Percentiles rank a stretch among this genome's conserved stretches.
Evolutionary conservation across 2,888 invertebrate genomes (phyloP).

Genomic region (Neoitamus cyanurus): DNA sequence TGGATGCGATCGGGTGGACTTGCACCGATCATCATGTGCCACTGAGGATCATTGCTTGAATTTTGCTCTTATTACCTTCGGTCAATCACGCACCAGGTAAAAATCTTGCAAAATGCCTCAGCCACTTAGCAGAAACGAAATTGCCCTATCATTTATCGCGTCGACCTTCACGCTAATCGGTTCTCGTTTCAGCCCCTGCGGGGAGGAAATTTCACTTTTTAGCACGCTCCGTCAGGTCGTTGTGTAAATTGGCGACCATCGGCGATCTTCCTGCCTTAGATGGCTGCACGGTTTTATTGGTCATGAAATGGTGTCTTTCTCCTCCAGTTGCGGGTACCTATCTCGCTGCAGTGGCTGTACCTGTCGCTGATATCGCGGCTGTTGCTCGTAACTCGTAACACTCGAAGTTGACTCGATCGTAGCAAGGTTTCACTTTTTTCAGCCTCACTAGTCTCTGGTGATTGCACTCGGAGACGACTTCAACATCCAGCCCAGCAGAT

Average conservation of each 20-base stretch:
- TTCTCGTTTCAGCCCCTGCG: not conserved
- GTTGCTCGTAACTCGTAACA: constrained; percentile 10
- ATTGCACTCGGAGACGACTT: not conserved
- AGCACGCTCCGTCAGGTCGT: not conserved
- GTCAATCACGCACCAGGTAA: not conserved
- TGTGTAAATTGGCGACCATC: constrained; percentile 37
- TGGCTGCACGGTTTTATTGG: constrained; percentile 16
- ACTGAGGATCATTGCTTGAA: not conserved
- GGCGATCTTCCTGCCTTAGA: constrained; percentile 42
- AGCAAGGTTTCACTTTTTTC: constrained; percentile 45
- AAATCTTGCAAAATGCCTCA: not conserved
- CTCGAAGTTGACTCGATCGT: not conserved
- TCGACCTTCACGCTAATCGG: constrained; percentile 47
- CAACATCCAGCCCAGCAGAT: not conserved
- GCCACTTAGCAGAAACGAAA: not conserved
- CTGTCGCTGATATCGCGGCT: constrained; percentile 29
- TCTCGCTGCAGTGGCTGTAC: constrained; percentile 27
- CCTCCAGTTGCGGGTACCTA: not conserved
- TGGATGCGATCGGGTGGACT: constrained; percentile 9
- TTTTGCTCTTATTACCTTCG: not conserved
- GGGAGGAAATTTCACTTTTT: constrained; percentile 51
- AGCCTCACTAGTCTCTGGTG: not conserved
- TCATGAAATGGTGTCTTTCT: constrained; percentile 33
- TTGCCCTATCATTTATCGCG: constrained; percentile 43
- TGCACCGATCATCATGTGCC: not conserved